Conservation (phyloP, 1,140 invertebrate genomes). For the Tribolium madens region DNA sequence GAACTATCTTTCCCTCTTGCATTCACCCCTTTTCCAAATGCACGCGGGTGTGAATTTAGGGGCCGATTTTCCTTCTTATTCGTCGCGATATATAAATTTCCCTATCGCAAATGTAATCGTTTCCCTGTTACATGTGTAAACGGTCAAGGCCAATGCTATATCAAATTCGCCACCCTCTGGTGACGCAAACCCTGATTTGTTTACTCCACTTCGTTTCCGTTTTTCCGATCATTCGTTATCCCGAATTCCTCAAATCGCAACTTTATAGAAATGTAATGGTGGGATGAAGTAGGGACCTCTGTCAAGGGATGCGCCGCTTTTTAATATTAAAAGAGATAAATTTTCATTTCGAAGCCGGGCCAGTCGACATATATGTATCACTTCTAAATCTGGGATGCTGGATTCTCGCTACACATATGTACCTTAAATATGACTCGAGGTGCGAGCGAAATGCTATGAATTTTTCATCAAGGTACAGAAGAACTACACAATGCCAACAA, state of each 20-base stretch:
- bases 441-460: background rate
- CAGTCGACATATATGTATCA: background rate
- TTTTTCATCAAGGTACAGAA: background rate
- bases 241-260: conserved; percentile 34
- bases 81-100: conserved; percentile 2
- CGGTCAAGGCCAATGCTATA: conserved; percentile 28
- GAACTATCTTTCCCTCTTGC: background rate
- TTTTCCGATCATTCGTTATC: conserved; percentile 16
- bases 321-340: conserved; percentile 30
- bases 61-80: background rate
- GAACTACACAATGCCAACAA: too few species aligned
- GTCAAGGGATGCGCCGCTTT: conserved; percentile 7
- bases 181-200: conserved; percentile 27
- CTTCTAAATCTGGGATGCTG: background rate
- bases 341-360: background rate
- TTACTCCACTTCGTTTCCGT: conserved; percentile 27
- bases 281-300: conserved; percentile 15
- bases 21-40: background rate
- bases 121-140: conserved; percentile 17
- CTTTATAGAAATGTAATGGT: conserved; percentile 34
- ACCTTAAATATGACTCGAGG: background rate
- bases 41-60: conserved; percentile 1
- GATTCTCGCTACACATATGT: background rate
- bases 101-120: conserved; percentile 27
- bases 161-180: conserved; percentile 29